phyloP scores from a whole-genome alignment of 2,888 invertebrate genomes.

The Amiota minor region DNA sequence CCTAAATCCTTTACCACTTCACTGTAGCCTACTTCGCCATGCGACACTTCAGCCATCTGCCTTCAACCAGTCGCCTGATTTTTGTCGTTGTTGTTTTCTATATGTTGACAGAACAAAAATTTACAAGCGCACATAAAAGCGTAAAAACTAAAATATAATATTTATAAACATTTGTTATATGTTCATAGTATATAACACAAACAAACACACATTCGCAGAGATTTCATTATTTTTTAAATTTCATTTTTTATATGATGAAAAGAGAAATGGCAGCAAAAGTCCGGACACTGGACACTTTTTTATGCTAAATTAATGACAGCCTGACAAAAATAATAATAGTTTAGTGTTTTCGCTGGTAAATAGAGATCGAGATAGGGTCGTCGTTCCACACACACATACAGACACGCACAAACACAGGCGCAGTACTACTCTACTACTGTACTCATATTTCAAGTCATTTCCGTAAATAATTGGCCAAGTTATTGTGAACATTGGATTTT shows the following conservation, averaged over 20 bases:
- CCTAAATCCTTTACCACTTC: too few relatives aligned
- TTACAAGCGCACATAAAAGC: constrained; percentile 5
- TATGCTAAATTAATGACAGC: constrained; percentile 9
- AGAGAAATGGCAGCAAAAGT: background rate
- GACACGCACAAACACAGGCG: constrained; percentile 10
- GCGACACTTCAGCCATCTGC: too few relatives aligned
- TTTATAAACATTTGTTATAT: background rate
- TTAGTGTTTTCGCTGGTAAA: constrained; percentile 13
- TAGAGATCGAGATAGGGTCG: constrained; percentile 25
- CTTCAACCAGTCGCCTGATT: too few relatives aligned
- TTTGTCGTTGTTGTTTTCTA: too few relatives aligned
- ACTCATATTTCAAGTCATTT: background rate
- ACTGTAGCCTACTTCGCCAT: too few relatives aligned
- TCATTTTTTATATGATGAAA: background rate
- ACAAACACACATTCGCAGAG: too few relatives aligned
- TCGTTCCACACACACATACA: constrained; percentile 15
- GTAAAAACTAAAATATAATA: background rate
- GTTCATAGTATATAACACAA: background rate
- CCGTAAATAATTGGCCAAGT: constrained; percentile 9
- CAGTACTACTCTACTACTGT: constrained; percentile 32
- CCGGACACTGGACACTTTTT: background rate
- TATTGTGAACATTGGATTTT: too few relatives aligned
- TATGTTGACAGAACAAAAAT: background rate
- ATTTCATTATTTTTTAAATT: too few relatives aligned
- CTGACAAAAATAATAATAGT: constrained; percentile 31